Conservation (phyloP, 1,140 invertebrate species). For the Penaeus vannamei region DNA sequence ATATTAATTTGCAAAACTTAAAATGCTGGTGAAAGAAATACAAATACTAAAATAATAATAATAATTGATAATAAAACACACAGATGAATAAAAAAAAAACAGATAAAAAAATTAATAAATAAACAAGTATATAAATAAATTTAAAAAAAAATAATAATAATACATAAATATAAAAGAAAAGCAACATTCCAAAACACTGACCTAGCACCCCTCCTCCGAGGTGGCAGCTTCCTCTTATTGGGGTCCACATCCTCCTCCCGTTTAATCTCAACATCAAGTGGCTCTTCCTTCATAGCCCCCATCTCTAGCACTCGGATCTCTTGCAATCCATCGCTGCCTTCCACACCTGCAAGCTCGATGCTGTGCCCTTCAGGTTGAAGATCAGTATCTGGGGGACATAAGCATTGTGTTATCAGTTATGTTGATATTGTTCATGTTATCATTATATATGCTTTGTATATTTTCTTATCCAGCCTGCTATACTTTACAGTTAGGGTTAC, state of each 20-base stretch:
- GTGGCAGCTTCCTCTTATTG: slow-evolving; percentile 53
- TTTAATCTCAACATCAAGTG: slow-evolving; percentile 35
- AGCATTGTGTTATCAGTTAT: no score
- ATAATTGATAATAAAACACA: no score
- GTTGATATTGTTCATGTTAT: no score
- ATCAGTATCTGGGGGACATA: slow-evolving; percentile 14
- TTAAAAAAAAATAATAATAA: background rate
- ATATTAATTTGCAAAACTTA: no score
- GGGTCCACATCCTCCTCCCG: slow-evolving; percentile 44
- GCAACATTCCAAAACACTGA: background rate
- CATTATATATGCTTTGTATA: no score
- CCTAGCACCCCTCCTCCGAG: slow-evolving; percentile 53
- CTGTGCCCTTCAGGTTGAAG: slow-evolving; percentile 4
- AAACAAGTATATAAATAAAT: background rate
- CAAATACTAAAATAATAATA: no score
- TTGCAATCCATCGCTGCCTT: slow-evolving; percentile 43
- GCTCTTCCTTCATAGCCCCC: slow-evolving; percentile 46
- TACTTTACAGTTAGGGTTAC: no score
- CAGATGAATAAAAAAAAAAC: no score
- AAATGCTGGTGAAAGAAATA: no score
- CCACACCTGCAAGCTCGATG: slow-evolving; percentile 33
- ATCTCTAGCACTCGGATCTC: slow-evolving; percentile 52
- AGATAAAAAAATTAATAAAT: no score
- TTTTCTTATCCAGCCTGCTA: no score
- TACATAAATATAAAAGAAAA: background rate